A percentile compares a stretch with the other conserved stretches of the same genome.
Evolutionary conservation across 2,113 vertebrate genomes (phyloP).

Genomic region (Naja naja): DNA sequence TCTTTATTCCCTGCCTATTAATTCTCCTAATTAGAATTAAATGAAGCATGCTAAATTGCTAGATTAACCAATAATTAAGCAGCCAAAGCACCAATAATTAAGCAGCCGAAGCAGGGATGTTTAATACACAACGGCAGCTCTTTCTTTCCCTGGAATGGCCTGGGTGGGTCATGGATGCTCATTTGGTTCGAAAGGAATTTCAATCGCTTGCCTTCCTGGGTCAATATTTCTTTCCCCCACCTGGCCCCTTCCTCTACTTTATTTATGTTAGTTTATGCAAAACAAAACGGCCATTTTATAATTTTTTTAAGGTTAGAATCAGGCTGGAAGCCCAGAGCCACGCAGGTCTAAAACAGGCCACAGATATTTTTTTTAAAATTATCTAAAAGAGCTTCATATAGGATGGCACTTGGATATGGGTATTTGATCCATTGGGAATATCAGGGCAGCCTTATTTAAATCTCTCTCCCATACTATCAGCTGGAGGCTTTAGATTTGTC

Average conservation of each 20-base stretch:
- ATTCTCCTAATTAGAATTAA: conserved; percentile 88
- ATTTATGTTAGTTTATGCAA: conserved; percentile 49
- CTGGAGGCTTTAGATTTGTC: background rate
- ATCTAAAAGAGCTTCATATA: conserved; percentile 24
- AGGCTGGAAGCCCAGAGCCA: conserved; percentile 47
- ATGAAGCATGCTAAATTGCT: conserved; percentile 84
- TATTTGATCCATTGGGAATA: background rate
- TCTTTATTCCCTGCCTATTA: conserved; percentile 81
- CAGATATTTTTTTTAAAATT: conserved; percentile 60
- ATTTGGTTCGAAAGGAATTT: conserved; percentile 65
- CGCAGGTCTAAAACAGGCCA: conserved; percentile 56
- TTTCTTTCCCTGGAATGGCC: conserved; percentile 65
- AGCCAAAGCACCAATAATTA: conserved; percentile 74
- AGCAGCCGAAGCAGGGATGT: conserved; percentile 74
- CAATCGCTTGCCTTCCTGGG: conserved; percentile 57
- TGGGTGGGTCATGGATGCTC: conserved; percentile 63
- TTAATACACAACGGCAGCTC: conserved; percentile 69
- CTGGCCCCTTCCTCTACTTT: background rate
- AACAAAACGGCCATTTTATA: conserved; percentile 54
- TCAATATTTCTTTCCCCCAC: conserved; percentile 41
- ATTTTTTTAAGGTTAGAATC: conserved; percentile 49
- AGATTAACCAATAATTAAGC: conserved; percentile 89
- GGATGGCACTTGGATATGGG: background rate
- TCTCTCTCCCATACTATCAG: background rate
- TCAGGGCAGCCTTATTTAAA: background rate